These are phyloP conservation scores for Notothenia coriiceps DNA, from an alignment of 2,113 vertebrate species.

Conservation along the genomic window DNA sequence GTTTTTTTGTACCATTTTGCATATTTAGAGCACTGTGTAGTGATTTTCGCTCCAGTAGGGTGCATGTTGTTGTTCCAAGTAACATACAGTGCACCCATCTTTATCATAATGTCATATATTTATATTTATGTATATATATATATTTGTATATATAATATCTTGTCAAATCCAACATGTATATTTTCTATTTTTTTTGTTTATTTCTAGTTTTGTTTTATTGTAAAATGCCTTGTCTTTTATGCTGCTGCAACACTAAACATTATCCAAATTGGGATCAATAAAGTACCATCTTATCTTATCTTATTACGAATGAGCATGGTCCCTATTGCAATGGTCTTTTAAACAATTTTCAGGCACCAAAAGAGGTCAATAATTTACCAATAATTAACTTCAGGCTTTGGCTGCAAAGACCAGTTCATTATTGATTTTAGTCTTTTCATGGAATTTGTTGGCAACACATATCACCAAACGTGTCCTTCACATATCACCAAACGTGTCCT, in stretches of 20 bases:
- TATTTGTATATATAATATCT: too few species aligned
- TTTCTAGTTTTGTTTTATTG: too few species aligned
- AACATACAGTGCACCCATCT: neutral
- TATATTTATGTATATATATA: too few species aligned
- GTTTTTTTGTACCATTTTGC: neutral
- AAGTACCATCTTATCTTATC: too few species aligned
- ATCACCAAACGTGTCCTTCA: neutral
- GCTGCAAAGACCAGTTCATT: neutral
- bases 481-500: neutral
- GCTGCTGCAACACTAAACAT: too few species aligned
- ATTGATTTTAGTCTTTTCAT: slow-evolving; percentile 2
- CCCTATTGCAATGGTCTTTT: neutral
- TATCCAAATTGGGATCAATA: too few species aligned
- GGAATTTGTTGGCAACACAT: neutral
- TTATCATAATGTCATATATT: neutral
- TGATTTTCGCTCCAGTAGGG: neutral
- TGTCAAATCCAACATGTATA: too few species aligned
- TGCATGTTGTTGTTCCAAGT: neutral
- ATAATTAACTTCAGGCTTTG: neutral
- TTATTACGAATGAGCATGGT: neutral
- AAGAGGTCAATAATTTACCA: neutral
- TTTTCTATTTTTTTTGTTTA: too few species aligned
- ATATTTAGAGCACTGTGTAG: neutral
- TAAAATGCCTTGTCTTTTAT: too few species aligned
- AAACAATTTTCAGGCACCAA: neutral